Evolutionary conservation across 1,140 invertebrate species (phyloP).

Genomic region (Mamestra configurata): DNA sequence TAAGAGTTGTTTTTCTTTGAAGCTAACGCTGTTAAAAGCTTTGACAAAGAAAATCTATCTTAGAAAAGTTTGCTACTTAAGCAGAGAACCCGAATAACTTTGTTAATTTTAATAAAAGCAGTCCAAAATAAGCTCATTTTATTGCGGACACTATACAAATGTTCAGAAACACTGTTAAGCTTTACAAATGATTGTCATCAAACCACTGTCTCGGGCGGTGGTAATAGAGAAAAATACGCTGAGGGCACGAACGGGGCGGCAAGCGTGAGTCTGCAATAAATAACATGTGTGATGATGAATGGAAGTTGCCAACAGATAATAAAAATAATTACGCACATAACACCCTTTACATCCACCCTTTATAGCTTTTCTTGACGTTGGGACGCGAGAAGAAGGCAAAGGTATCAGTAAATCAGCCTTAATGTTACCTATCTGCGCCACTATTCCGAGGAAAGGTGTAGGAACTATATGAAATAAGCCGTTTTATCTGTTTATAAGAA

Average conservation of each 20-base stretch:
- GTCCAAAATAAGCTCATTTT: background rate
- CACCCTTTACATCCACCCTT: constrained; percentile 41
- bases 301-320: constrained; percentile 46
- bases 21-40: background rate
- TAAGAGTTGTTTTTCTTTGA: background rate
- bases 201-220: constrained; percentile 21
- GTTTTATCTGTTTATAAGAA: constrained; percentile 9
- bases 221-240: constrained; percentile 45
- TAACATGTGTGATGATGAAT: constrained; percentile 49
- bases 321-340: constrained; percentile 54
- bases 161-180: constrained; percentile 29
- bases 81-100: background rate
- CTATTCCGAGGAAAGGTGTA: constrained; percentile 10
- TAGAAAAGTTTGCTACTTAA: background rate
- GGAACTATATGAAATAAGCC: constrained; percentile 4
- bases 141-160: constrained; percentile 21
- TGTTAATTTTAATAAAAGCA: constrained; percentile 29
- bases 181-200: constrained; percentile 45
- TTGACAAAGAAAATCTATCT: background rate
- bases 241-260: constrained; percentile 20
- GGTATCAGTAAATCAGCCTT: constrained; percentile 43
- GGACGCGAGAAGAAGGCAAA: constrained; percentile 22
- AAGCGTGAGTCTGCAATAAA: constrained; percentile 36
- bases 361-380: constrained; percentile 37
- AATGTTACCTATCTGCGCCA: constrained; percentile 39